phyloP scores from a whole-genome alignment of 2,113 vertebrate genomes.

The Propithecus coquereli region DNA sequence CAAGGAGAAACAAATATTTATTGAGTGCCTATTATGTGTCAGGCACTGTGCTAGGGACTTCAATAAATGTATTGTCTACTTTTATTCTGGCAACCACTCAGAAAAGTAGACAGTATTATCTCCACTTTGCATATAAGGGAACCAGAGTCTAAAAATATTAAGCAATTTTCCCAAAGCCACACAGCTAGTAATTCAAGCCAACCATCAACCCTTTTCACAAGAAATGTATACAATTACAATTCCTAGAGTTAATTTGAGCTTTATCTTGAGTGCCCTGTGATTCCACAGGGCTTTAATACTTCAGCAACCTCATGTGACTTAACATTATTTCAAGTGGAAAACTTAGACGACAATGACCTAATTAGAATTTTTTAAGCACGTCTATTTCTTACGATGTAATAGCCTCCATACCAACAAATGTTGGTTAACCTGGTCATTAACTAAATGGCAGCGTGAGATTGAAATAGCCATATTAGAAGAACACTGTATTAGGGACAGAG shows the following conservation, averaged over 20 bases:
- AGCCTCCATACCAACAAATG: background rate
- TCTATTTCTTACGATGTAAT: background rate
- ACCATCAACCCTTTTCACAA: constrained; percentile 41
- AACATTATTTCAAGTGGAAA: background rate
- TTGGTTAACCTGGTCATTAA: constrained; percentile 16
- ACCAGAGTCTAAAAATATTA: constrained; percentile 42
- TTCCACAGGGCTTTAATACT: background rate
- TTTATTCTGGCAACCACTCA: background rate
- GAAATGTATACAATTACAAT: constrained; percentile 39
- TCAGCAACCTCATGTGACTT: background rate
- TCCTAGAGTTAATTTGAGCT: background rate
- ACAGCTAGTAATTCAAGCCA: constrained; percentile 39
- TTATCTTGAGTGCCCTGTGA: background rate
- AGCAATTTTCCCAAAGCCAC: constrained; percentile 29
- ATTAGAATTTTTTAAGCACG: background rate
- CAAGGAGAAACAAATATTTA: background rate
- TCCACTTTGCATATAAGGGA: constrained; percentile 32
- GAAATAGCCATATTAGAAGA: background rate
- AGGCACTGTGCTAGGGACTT: background rate
- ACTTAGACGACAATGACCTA: background rate
- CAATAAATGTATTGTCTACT: background rate
- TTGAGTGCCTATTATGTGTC: background rate
- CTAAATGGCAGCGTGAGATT: background rate
- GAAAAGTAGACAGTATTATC: background rate
- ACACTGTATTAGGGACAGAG: background rate